A percentile compares a stretch with the other conserved stretches of the same genome.
Conservation (phyloP, 1,140 invertebrate species). For the Zaprionus nigranus region DNA sequence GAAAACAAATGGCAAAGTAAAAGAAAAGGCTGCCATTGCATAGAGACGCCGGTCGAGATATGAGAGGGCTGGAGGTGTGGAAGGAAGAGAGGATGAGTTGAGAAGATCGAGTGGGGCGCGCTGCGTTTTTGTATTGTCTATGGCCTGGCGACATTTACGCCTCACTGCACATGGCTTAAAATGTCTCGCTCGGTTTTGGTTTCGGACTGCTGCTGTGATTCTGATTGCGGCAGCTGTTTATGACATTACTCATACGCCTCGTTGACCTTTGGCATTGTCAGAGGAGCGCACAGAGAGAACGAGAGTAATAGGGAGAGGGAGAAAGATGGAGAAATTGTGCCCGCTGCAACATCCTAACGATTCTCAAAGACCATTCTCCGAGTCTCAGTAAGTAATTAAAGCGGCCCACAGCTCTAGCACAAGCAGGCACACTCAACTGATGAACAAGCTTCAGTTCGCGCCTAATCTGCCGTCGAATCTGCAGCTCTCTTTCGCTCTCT, state of each 20-base stretch:
- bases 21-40: constrained; percentile 57
- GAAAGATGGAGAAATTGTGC: too few relatives aligned
- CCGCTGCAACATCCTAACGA: too few relatives aligned
- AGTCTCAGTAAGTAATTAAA: constrained; percentile 46
- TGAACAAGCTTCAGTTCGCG: constrained; percentile 44
- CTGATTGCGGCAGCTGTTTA: constrained; percentile 78
- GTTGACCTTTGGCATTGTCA: constrained; percentile 68
- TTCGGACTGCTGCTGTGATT: constrained; percentile 69
- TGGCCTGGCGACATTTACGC: constrained; percentile 73
- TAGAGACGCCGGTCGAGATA: constrained; percentile 32
- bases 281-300: not conserved
- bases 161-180: constrained; percentile 75
- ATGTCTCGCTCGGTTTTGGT: constrained; percentile 67
- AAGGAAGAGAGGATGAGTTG: not conserved
- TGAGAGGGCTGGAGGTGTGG: not conserved
- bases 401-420: constrained; percentile 34
- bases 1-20: constrained; percentile 70
- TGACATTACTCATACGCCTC: constrained; percentile 81
- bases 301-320: not conserved
- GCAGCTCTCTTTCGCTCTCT: not conserved
- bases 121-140: constrained; percentile 51
- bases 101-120: constrained; percentile 23
- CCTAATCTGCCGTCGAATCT: constrained; percentile 27
- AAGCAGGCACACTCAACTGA: constrained; percentile 58
- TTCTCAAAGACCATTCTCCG: constrained; percentile 13